Percentiles rank a stretch among this genome's conserved stretches.
phyloP scores from a whole-genome alignment of 2,888 invertebrate species.

The Spilarctia lutea region DNA sequence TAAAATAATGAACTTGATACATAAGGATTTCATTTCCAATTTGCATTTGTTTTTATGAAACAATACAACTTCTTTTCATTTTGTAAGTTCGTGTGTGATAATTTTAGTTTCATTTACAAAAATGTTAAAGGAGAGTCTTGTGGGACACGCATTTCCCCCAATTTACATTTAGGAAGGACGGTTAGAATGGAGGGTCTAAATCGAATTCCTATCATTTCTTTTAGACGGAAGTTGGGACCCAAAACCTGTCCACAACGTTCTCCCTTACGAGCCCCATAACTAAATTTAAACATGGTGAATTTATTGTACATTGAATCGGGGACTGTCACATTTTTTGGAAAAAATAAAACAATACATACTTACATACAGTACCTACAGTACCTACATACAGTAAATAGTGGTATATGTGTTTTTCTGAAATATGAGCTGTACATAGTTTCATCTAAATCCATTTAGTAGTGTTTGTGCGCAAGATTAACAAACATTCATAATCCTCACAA shows the following conservation, averaged over 20 bases:
- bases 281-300: slow-evolving; percentile 53
- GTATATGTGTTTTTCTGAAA: no score
- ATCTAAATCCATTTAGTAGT: no score
- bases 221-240: slow-evolving; percentile 66
- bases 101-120: slow-evolving; percentile 73
- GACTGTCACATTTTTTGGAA: slow-evolving; percentile 13
- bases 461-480: no score
- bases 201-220: slow-evolving; percentile 82
- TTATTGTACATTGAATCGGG: slow-evolving; percentile 35
- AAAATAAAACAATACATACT: slow-evolving; percentile 1
- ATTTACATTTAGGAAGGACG: slow-evolving; percentile 82
- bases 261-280: slow-evolving; percentile 43
- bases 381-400: not conserved
- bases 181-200: slow-evolving; percentile 73
- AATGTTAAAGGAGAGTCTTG: slow-evolving; percentile 69
- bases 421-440: no score
- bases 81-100: slow-evolving; percentile 33
- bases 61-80: not conserved
- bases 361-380: no score
- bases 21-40: not conserved
- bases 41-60: not conserved
- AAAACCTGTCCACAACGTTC: slow-evolving; percentile 58
- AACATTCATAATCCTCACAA: no score
- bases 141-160: slow-evolving; percentile 71
- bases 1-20: not conserved